These are phyloP conservation scores for Eupithecia tripunctaria DNA, from an alignment of 2,888 invertebrate genomes.

Conservation along the genomic window DNA sequence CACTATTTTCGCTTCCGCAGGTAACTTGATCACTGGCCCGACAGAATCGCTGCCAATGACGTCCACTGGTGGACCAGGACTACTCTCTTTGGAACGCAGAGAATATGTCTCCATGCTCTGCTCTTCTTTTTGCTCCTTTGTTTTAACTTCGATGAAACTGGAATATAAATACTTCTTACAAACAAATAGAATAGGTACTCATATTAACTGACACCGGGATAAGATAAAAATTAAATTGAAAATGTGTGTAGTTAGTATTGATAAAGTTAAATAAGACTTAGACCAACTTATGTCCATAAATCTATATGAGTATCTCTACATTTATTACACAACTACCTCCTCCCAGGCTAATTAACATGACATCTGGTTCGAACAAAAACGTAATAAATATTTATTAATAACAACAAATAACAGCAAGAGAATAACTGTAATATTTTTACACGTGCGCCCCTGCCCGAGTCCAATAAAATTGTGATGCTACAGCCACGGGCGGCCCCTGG, in stretches of 20 bases:
- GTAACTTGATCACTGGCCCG: constrained; percentile 69
- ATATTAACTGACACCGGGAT: background rate
- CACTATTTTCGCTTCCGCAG: constrained; percentile 62
- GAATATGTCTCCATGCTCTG: background rate
- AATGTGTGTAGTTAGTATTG: background rate
- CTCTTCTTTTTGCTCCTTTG: constrained; percentile 24
- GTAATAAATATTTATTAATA: too few relatives aligned
- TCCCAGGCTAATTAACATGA: too few relatives aligned
- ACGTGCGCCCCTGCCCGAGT: background rate
- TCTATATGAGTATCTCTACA: too few relatives aligned
- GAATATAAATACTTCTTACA: constrained; percentile 24
- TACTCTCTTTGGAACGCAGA: constrained; percentile 5
- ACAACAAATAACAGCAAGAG: too few relatives aligned
- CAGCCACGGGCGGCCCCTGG: too few relatives aligned
- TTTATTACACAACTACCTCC: too few relatives aligned
- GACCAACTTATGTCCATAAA: too few relatives aligned
- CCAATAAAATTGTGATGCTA: too few relatives aligned
- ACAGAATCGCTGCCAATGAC: constrained; percentile 46
- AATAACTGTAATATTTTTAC: too few relatives aligned
- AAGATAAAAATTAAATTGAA: background rate
- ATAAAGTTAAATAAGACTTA: too few relatives aligned
- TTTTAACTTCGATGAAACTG: constrained; percentile 49
- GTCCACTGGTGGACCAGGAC: background rate
- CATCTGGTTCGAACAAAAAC: too few relatives aligned
- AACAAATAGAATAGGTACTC: background rate